Evolutionary conservation across 2,797 vertebrate genomes (phyloP).

Genomic region (Pangasius krempfi): DNA sequence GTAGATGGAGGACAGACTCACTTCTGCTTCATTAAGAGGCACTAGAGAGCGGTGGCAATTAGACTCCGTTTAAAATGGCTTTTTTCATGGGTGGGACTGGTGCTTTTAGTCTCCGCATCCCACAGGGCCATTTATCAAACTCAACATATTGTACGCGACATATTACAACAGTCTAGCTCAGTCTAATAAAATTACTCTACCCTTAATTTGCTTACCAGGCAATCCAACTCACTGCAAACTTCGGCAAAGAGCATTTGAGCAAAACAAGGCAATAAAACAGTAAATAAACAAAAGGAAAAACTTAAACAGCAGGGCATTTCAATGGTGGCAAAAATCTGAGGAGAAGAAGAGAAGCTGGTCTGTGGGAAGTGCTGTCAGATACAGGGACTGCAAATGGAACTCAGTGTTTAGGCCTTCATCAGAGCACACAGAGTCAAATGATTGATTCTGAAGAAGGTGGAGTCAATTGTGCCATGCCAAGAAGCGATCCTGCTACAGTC

Average conservation of each 20-base stretch:
- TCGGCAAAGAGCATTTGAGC: conserved; percentile 64
- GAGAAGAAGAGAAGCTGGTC: conserved; percentile 5
- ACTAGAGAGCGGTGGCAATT: conserved; percentile 50
- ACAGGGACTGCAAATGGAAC: conserved; percentile 44
- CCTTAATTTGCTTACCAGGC: conserved; percentile 77
- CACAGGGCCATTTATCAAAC: conserved; percentile 46
- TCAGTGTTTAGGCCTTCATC: conserved; percentile 40
- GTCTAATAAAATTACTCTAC: conserved; percentile 78
- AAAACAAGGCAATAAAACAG: conserved; percentile 36
- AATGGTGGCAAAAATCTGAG: not conserved
- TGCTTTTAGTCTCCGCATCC: conserved; percentile 40
- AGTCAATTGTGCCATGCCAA: conserved; percentile 50
- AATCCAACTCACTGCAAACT: conserved; percentile 70
- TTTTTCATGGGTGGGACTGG: conserved; percentile 41
- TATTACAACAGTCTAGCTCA: conserved; percentile 55
- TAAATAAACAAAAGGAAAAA: conserved; percentile 22
- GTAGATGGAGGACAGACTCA: conserved; percentile 43
- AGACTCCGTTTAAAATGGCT: conserved; percentile 47
- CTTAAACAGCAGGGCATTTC: not conserved
- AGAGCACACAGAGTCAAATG: conserved; percentile 38
- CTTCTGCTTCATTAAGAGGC: conserved; percentile 50
- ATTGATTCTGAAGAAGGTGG: conserved; percentile 51
- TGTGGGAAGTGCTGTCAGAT: conserved; percentile 46
- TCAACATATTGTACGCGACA: conserved; percentile 42
- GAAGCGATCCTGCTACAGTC: conserved; percentile 35